Conservation (phyloP, 2,888 invertebrate genomes). For the Sisyra nigra region DNA sequence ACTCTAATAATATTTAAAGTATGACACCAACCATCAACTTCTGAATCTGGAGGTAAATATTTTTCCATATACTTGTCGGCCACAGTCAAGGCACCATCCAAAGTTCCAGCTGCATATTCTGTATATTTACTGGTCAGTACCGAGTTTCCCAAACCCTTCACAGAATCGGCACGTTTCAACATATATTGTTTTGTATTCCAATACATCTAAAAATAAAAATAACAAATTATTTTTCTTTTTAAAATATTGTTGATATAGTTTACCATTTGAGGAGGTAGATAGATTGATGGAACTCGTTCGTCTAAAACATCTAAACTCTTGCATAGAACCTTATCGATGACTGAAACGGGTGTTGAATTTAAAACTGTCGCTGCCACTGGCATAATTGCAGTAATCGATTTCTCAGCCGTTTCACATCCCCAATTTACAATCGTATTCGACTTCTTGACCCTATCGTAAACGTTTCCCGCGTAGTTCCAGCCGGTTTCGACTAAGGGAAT, state of each 20-base stretch:
- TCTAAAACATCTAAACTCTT: slow-evolving; percentile 75
- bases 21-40: slow-evolving; percentile 42
- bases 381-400: slow-evolving; percentile 50
- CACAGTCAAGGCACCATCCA: slow-evolving; percentile 58
- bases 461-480: slow-evolving; percentile 52
- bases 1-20: no score
- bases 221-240: no score
- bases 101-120: slow-evolving; percentile 51
- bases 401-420: slow-evolving; percentile 61
- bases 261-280: slow-evolving; percentile 73
- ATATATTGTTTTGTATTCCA: slow-evolving; percentile 64
- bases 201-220: slow-evolving; percentile 41
- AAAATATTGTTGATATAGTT: slow-evolving; percentile 17
- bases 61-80: slow-evolving; percentile 73
- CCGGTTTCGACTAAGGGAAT: slow-evolving; percentile 73
- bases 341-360: slow-evolving; percentile 55
- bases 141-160: slow-evolving; percentile 59
- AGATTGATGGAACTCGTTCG: slow-evolving; percentile 63
- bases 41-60: slow-evolving; percentile 53
- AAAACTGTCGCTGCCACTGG: slow-evolving; percentile 47
- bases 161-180: slow-evolving; percentile 64
- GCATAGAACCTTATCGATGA: slow-evolving; percentile 62
- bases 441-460: slow-evolving; percentile 61
- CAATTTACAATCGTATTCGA: slow-evolving; percentile 57
- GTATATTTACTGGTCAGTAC: slow-evolving; percentile 56